Base-by-base conservation (phyloP, 2,797 vertebrate genomes). In the Carcharodon carcharias region DNA sequence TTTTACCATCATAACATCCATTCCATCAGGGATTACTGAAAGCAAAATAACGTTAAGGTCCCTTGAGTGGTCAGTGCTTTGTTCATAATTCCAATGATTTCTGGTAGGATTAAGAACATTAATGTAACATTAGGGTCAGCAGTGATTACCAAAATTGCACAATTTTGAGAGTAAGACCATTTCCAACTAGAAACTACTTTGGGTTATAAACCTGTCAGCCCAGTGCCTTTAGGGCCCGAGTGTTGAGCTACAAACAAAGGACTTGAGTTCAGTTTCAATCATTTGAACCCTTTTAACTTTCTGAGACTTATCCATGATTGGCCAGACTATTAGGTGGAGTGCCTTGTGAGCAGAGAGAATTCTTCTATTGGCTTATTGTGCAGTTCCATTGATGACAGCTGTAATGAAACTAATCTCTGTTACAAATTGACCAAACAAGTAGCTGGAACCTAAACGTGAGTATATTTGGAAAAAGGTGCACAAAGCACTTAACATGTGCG, bases 1-100 rank as follows among this genome's bases (percentile, higher is more conserved):
- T 50, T 45, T 26, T 50, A 23, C 40, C 40, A 50, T 50, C 45
- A 85, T 85, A 26, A 50, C 45, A 85, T 85, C 82, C 45, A 50
- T 85, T 85, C 21, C 82, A 85, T 85, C 40, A 85, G 80, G 77
- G 80, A 85, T 85, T 85, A 85, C 45, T 85, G 82, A 50, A 40
- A 85, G 40, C 80, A 50, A 85, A 85, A 1, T 85, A 1, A 85
- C 2, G 6, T 50, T 50, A 18, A 85, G 14, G 40, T 45, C 80
- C 80, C 45, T 21, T 85, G 80, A 85, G 80, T 85, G 45, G 45
- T 50, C 45, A 50, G 26, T 9, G 40, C 45, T 85, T 85, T 50
- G 82, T 18, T 85, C 7, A 45, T 85, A 85, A 85, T 85, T 5
- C 45, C 40, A 85, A 23, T 26, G 80, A 45, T 50, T 85, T 85